Conservation (phyloP, 2,888 invertebrate genomes). For the Leucophora obtusa region DNA sequence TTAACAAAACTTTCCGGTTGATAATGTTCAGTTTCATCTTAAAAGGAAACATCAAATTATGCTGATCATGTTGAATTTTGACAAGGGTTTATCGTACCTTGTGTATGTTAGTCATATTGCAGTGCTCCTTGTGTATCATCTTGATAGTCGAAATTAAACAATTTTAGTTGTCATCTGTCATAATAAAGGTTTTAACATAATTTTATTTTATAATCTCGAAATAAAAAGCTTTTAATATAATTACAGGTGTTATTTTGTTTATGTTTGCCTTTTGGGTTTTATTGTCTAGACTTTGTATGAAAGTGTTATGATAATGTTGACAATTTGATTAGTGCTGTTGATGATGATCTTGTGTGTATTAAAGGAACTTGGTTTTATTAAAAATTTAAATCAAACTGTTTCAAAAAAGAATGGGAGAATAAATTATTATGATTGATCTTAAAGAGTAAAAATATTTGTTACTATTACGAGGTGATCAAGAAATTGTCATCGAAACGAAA, state of each 20-base stretch:
- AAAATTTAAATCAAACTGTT: not conserved
- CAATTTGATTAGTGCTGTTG: conserved; percentile 55
- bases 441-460: too few relatives aligned
- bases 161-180: conserved; percentile 64
- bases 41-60: conserved; percentile 60
- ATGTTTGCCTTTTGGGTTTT: conserved; percentile 53
- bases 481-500: too few relatives aligned
- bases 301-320: conserved; percentile 63
- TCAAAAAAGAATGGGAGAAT: not conserved
- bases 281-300: conserved; percentile 56
- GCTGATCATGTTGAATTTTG: conserved; percentile 55
- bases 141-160: conserved; percentile 53
- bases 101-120: not conserved
- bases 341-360: not conserved
- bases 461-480: too few relatives aligned
- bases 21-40: conserved; percentile 39
- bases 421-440: not conserved
- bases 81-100: conserved; percentile 48
- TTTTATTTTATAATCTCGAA: conserved; percentile 20
- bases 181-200: conserved; percentile 56
- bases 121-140: conserved; percentile 24
- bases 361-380: not conserved
- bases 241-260: conserved; percentile 54
- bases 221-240: conserved; percentile 37
- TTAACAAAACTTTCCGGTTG: conserved; percentile 39